Evolutionary conservation across 2,113 vertebrate species (phyloP).

Genomic region (Charadrius vociferus): DNA sequence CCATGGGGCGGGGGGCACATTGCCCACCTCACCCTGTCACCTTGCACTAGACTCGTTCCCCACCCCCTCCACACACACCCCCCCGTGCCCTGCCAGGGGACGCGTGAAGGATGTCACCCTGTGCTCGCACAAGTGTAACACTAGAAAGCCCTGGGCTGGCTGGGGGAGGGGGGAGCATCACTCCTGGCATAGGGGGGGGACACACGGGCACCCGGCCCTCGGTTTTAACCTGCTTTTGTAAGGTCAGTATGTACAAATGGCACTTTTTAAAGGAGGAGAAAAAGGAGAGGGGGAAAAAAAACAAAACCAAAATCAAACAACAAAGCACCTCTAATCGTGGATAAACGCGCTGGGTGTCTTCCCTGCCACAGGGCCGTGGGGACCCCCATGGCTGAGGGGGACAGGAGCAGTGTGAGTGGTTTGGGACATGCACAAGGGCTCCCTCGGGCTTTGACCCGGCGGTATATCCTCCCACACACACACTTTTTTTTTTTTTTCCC

Average conservation of each 20-base stretch:
- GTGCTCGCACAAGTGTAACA: not conserved
- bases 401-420: fast-evolving
- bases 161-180: fast-evolving
- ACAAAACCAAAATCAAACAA: not conserved
- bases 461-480: too few species aligned
- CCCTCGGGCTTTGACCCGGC: not conserved
- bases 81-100: not conserved
- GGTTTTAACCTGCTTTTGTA: not conserved
- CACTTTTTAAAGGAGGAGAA: slow-evolving; percentile 27
- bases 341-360: fast-evolving
- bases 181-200: not conserved
- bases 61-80: not conserved
- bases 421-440: too few species aligned
- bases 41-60: not conserved
- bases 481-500: not conserved
- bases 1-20: fast-evolving
- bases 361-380: not conserved
- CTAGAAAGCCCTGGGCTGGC: not conserved
- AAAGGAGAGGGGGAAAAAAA: not conserved
- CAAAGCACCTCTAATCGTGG: not conserved
- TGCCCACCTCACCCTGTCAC: not conserved
- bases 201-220: fast-evolving
- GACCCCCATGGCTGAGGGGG: not conserved
- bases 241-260: not conserved
- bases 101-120: not conserved